phyloP scores from a whole-genome alignment of 92 coral and sea anemone genomes.

The Actinernus sp. region DNA sequence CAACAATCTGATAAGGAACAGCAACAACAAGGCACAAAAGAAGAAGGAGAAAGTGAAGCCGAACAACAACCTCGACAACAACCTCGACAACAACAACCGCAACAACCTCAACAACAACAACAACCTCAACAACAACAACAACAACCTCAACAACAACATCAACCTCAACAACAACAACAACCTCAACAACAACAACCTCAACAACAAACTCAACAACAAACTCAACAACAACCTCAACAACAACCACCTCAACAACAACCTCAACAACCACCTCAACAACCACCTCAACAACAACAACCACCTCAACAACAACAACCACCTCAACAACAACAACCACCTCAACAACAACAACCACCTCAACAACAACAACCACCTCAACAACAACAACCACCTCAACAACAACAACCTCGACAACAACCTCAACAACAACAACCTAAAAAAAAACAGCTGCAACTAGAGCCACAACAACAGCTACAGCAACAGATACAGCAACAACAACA shows the following conservation, averaged over 20 bases:
- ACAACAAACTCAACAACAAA: slow-evolving; percentile 6
- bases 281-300: slow-evolving; percentile 1
- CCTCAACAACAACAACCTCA: slow-evolving; percentile 32
- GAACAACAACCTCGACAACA: no score
- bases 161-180: slow-evolving; percentile 3
- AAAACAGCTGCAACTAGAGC: not conserved
- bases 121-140: not conserved
- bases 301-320: not conserved
- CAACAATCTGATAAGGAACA: no score
- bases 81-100: slow-evolving; percentile 2
- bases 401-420: slow-evolving; percentile 1
- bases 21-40: slow-evolving; percentile 7
- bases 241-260: slow-evolving; percentile 33
- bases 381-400: not conserved
- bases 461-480: slow-evolving; percentile 1
- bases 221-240: slow-evolving; percentile 1
- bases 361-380: slow-evolving; percentile 1
- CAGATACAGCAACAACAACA: slow-evolving; percentile 16
- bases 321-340: not conserved
- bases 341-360: not conserved
- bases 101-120: not conserved
- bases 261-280: not conserved
- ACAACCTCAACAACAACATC: slow-evolving; percentile 4
- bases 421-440: slow-evolving; percentile 9
- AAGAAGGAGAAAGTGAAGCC: not conserved